phyloP scores from a whole-genome alignment of 1,140 invertebrate species.

The Drosophila punjabiensis region DNA sequence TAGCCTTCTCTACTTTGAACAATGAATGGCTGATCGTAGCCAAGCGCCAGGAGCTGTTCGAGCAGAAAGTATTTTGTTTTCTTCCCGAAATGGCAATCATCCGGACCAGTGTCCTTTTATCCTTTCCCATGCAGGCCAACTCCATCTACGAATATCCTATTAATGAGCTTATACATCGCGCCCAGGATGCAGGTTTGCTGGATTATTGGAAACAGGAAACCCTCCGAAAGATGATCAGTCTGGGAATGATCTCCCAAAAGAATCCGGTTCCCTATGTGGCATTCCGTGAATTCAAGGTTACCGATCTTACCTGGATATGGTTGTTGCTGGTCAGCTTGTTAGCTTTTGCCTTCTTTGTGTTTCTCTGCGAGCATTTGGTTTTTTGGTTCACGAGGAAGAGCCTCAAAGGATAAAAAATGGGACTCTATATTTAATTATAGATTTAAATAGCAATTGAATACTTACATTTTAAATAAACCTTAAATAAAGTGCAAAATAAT shows the following conservation, averaged over 20 bases:
- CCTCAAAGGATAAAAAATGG: no score
- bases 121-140: constrained; percentile 55
- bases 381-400: not conserved
- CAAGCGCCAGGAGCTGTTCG: constrained; percentile 49
- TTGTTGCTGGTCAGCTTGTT: constrained; percentile 3
- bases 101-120: constrained; percentile 8
- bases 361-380: constrained; percentile 29
- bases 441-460: no score
- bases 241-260: constrained; percentile 38
- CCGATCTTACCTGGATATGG: constrained; percentile 52
- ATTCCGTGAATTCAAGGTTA: constrained; percentile 51
- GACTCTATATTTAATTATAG: not conserved
- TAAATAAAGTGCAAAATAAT: not conserved
- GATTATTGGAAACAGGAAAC: constrained; percentile 53
- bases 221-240: constrained; percentile 25
- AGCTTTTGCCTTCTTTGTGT: not conserved
- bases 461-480: not conserved
- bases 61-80: constrained; percentile 34
- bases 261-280: constrained; percentile 40
- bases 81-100: constrained; percentile 18
- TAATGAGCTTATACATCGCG: constrained; percentile 42
- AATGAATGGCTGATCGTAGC: constrained; percentile 35
- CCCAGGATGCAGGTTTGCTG: constrained; percentile 33
- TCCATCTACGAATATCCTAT: constrained; percentile 56
- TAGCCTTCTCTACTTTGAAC: constrained; percentile 24